A percentile compares a stretch with the other conserved stretches of the same genome.
phyloP scores from a whole-genome alignment of 2,797 vertebrate species.

The Valencia hispanica region DNA sequence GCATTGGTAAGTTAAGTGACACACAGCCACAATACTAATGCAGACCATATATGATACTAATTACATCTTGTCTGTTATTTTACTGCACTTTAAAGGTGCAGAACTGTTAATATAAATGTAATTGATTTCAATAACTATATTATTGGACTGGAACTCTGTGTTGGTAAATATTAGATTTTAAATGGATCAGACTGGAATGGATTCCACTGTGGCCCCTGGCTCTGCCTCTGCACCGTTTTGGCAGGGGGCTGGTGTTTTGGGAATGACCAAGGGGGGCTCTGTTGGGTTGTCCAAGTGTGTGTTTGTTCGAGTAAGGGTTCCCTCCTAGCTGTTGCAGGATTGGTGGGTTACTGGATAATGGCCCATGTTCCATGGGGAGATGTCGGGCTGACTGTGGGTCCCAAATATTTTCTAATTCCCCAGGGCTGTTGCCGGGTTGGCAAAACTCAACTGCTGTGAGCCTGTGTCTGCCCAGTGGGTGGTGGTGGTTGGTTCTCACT shows the following conservation, averaged over 20 bases:
- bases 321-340: not conserved
- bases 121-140: too few species aligned
- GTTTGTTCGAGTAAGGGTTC: not conserved
- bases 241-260: not conserved
- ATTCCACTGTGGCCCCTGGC: not conserved
- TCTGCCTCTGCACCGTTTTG: not conserved
- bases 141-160: too few species aligned
- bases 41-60: too few species aligned
- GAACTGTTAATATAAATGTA: too few species aligned
- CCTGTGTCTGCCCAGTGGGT: not conserved
- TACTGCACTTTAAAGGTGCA: too few species aligned
- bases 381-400: not conserved
- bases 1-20: too few species aligned
- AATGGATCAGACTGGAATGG: not conserved
- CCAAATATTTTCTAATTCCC: not conserved
- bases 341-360: not conserved
- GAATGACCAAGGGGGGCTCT: not conserved
- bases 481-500: not conserved
- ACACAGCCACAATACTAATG: too few species aligned
- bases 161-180: too few species aligned
- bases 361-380: not conserved
- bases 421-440: not conserved
- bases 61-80: too few species aligned
- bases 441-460: too few species aligned
- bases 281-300: not conserved